A percentile compares a stretch with the other conserved stretches of the same genome.
phyloP scores from a whole-genome alignment of 1,140 invertebrate species.

The Macrotrachela quadricornifera region DNA sequence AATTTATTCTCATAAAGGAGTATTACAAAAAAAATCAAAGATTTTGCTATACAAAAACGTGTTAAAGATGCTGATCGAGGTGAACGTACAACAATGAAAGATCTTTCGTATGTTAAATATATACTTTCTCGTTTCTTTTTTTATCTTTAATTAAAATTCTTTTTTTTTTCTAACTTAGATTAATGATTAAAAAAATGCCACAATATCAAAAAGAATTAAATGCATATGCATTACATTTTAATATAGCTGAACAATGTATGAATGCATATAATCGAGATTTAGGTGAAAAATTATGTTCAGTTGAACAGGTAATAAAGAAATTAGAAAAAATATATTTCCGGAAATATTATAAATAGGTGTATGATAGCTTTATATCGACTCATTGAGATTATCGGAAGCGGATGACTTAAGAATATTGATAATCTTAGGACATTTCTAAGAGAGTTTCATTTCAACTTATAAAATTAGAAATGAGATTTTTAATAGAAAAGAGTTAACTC shows the following conservation, averaged over 20 bases:
- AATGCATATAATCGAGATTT: slow-evolving; percentile 71
- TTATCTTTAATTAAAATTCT: no score
- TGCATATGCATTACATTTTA: slow-evolving; percentile 92
- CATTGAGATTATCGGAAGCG: no score
- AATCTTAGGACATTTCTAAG: no score
- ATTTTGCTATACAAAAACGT: slow-evolving; percentile 40
- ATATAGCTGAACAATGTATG: slow-evolving; percentile 97
- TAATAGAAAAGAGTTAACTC: neutral
- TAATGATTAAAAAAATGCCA: slow-evolving; percentile 97
- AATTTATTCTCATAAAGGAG: slow-evolving; percentile 23
- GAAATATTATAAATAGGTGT: no score
- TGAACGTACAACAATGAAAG: slow-evolving; percentile 83
- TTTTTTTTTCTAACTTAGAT: slow-evolving; percentile 36
- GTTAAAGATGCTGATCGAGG: slow-evolving; percentile 19
- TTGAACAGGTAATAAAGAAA: slow-evolving; percentile 56
- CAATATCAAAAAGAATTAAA: slow-evolving; percentile 98
- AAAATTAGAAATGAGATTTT: no score
- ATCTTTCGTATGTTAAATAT: slow-evolving; percentile 38
- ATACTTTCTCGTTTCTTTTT: no score
- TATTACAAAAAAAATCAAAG: slow-evolving; percentile 52
- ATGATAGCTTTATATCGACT: no score
- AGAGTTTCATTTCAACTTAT: no score
- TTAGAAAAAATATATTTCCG: no score
- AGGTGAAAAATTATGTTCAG: slow-evolving; percentile 91
- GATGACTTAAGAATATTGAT: no score